Evolutionary conservation across 2,797 vertebrate genomes (phyloP).

Genomic region (Orientallactaga sibirica): DNA sequence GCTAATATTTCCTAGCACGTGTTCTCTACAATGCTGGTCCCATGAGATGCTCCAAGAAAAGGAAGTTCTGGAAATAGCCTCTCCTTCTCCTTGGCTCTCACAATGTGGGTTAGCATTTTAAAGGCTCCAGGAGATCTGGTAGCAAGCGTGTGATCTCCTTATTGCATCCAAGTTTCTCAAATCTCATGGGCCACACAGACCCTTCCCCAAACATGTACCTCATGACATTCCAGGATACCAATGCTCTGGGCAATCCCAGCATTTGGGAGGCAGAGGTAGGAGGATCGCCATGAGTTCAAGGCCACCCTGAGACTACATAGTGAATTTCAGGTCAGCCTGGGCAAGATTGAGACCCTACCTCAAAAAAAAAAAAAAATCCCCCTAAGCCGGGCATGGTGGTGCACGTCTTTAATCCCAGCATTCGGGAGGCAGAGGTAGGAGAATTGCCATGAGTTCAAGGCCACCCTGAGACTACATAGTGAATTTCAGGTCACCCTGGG

Average conservation of each 20-base stretch:
- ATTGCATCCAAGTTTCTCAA: not conserved
- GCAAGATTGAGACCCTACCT: too few relatives aligned
- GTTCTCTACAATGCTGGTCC: not conserved
- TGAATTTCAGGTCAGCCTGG: too few relatives aligned
- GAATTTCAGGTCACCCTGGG: too few relatives aligned
- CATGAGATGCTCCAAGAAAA: conserved; percentile 11
- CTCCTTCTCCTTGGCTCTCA: not conserved
- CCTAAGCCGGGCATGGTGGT: too few relatives aligned
- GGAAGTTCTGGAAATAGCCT: not conserved
- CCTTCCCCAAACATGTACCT: not conserved
- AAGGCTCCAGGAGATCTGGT: not conserved
- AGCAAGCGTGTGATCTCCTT: not conserved
- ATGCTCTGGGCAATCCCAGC: not conserved
- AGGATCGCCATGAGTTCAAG: too few relatives aligned
- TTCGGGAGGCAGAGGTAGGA: too few relatives aligned
- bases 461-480: too few relatives aligned
- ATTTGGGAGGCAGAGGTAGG: too few relatives aligned
- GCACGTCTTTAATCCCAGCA: too few relatives aligned
- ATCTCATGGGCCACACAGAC: not conserved
- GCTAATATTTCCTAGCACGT: not conserved
- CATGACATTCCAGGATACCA: not conserved
- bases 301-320: too few relatives aligned
- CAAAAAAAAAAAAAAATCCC: too few relatives aligned
- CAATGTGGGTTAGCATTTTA: not conserved
- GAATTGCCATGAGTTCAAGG: too few relatives aligned